Evolutionary conservation across 1,140 invertebrate species (phyloP).

Genomic region (Pseudomyrmex sp.): DNA sequence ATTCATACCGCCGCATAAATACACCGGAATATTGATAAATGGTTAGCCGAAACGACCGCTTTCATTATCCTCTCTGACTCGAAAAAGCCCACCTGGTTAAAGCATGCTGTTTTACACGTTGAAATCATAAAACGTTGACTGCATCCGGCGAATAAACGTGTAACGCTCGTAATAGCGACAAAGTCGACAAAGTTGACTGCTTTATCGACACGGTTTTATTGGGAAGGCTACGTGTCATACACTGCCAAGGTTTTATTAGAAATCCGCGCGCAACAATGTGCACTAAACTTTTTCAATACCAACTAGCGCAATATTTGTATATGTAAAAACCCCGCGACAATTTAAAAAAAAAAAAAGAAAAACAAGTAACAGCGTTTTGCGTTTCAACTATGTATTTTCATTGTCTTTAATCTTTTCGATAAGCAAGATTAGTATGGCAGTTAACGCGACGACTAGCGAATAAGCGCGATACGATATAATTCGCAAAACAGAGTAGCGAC

Average conservation of each 20-base stretch:
- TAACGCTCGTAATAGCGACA: conserved; percentile 62
- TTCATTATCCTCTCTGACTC: conserved; percentile 23
- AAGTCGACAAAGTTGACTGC: conserved; percentile 63
- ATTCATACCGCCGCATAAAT: conserved; percentile 41
- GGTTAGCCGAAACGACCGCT: conserved; percentile 24
- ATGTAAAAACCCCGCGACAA: background rate
- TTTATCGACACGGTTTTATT: conserved; percentile 72
- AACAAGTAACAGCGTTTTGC: background rate
- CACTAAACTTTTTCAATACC: conserved; percentile 78
- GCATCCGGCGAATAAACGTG: conserved; percentile 44
- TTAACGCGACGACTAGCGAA: conserved; percentile 41
- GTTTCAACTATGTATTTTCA: background rate
- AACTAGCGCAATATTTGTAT: background rate
- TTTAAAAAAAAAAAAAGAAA: background rate
- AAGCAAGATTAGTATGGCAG: conserved; percentile 54
- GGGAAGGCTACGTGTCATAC: conserved; percentile 58
- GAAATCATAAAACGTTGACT: conserved; percentile 53
- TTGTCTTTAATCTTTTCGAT: conserved; percentile 48
- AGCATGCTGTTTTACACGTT: conserved; percentile 32
- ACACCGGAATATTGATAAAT: conserved; percentile 36
- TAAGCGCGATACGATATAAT: conserved; percentile 34
- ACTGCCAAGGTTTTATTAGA: conserved; percentile 74
- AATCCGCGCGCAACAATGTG: conserved; percentile 64
- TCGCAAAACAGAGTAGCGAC: conserved; percentile 45
- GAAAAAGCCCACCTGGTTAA: conserved; percentile 31